phyloP scores from a whole-genome alignment of 2,888 invertebrate species.

The Ethmia dodecea region DNA sequence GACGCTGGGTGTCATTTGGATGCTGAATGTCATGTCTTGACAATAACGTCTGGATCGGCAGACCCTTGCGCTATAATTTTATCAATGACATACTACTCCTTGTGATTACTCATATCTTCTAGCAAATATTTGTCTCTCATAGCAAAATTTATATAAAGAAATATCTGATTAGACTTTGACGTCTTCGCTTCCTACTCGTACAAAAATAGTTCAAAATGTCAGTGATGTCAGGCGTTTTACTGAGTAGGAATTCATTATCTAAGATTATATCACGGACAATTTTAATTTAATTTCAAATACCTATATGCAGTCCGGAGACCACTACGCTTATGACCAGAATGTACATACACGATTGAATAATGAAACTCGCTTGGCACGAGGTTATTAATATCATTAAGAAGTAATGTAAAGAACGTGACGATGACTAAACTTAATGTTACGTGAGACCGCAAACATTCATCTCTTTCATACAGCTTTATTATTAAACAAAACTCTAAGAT shows the following conservation, averaged over 20 bases:
- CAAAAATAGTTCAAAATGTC: slow-evolving; percentile 19
- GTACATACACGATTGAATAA: slow-evolving; percentile 69
- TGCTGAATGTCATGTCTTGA: slow-evolving; percentile 38
- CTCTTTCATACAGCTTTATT: slow-evolving; percentile 51
- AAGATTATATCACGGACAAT: slow-evolving; percentile 37
- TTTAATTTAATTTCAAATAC: slow-evolving; percentile 44
- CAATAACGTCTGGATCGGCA: too few species aligned
- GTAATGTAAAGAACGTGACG: slow-evolving; percentile 43
- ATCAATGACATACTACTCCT: too few species aligned
- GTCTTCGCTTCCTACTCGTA: slow-evolving; percentile 10
- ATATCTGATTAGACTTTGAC: too few species aligned
- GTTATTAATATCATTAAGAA: slow-evolving; percentile 38
- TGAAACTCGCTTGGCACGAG: slow-evolving; percentile 52
- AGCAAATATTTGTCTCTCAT: too few species aligned
- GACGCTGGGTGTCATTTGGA: slow-evolving; percentile 49
- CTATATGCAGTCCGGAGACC: slow-evolving; percentile 41
- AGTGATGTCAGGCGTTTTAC: slow-evolving; percentile 24
- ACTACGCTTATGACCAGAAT: slow-evolving; percentile 71
- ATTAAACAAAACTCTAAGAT: slow-evolving; percentile 48
- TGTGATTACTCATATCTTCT: too few species aligned
- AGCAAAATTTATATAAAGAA: too few species aligned
- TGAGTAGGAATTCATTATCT: slow-evolving; percentile 33
- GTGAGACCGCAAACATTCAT: slow-evolving; percentile 62
- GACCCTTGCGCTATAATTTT: too few species aligned
- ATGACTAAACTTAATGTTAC: slow-evolving; percentile 58